Base-by-base conservation (phyloP, 2,113 vertebrate species). In the Tretioscincus oriximinensis region DNA sequence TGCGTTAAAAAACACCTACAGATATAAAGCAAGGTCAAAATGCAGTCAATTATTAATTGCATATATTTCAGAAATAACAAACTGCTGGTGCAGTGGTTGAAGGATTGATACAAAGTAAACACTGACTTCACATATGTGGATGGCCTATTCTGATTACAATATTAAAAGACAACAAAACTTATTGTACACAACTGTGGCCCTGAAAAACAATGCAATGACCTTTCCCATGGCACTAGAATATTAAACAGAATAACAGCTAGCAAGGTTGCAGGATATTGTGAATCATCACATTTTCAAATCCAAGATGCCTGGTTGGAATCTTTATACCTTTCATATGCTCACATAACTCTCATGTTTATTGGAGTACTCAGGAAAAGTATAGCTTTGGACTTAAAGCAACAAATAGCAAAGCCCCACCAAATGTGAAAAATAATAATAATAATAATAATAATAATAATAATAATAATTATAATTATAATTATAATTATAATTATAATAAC, bases 41-140 rank as follows among this genome's bases (percentile, higher is more conserved):
- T 22, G n/a, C 72, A 45, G 54, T 10, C 4, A 81, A 72, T 80
- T 78, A 66, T 47, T 35, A 5, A 16, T 24, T 63, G 35, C 1
- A 73, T 63, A 24, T 4, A 35, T 26, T 76, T 76, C 49, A 22
- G 76, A 85, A 87, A 79, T 41, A 86, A 35, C 20, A 60, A 24
- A 64, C 73, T 83, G 9, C 81, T 31, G 12, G 1, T 64, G 9
- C 18, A 76, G 74, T 29, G 9, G 58, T 5, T 71, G 1, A 73
- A 7, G 21, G 79, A 3, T 1, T 41, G 63, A 76, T 67, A 70
- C 78, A 21, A 18, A 58, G 60, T 63, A 35, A 41, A 76, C 21
- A 24, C 26, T 3, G 12, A 64, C 31, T 10, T 41, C 29, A 63
- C 1, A 21, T 73, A 1, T 73, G 21, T 28, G 49, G 41, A 74